Evolutionary conservation across 2,888 invertebrate species (phyloP).

Genomic region (Mantis religiosa): DNA sequence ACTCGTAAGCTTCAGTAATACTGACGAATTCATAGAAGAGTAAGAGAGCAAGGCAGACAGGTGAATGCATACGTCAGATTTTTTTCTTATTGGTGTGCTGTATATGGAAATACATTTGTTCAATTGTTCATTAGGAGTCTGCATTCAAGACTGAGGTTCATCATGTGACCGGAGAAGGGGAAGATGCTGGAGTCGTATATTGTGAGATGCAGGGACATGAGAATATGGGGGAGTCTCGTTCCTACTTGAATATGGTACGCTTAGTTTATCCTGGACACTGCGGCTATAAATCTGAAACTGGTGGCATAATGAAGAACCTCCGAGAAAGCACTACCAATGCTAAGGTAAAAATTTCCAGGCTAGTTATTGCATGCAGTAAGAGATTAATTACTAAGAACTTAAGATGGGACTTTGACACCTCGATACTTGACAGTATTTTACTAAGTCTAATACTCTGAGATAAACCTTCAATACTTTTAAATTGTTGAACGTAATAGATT

Average conservation of each 20-base stretch:
- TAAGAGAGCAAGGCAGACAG: too few species aligned
- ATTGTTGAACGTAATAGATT: too few species aligned
- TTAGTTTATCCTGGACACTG: conserved; percentile 75
- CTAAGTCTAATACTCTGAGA: too few species aligned
- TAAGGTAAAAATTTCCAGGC: conserved; percentile 61
- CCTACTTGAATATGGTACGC: conserved; percentile 60
- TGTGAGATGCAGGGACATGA: conserved; percentile 90
- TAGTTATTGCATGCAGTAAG: too few species aligned
- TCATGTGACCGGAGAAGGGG: conserved; percentile 82
- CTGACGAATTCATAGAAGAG: too few species aligned
- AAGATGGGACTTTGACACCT: too few species aligned
- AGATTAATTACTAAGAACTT: too few species aligned
- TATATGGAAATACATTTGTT: neutral
- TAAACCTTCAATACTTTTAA: too few species aligned
- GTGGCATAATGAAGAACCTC: conserved; percentile 80
- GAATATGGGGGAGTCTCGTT: conserved; percentile 71
- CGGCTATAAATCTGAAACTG: conserved; percentile 81
- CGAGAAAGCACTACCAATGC: conserved; percentile 73
- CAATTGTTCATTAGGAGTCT: conserved; percentile 55
- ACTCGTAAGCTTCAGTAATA: too few species aligned
- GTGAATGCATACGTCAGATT: too few species aligned
- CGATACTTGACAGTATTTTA: too few species aligned
- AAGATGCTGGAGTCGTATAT: conserved; percentile 92
- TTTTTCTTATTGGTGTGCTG: too few species aligned
- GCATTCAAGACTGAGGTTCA: conserved; percentile 88